phyloP scores from a whole-genome alignment of 92 coral and sea anemone species.

The Pocillopora grandis region DNA sequence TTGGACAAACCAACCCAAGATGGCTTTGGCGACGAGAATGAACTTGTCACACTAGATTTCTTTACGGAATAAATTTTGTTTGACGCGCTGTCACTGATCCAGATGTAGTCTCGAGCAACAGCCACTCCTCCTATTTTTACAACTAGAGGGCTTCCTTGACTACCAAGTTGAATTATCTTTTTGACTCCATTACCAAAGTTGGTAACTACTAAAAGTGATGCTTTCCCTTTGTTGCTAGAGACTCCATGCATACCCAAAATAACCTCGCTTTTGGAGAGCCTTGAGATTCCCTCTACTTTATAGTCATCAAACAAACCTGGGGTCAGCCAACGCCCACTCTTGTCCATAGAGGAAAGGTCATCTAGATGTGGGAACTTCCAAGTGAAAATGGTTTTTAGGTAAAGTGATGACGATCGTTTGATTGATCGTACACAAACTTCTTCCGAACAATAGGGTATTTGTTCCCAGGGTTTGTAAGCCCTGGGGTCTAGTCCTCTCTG shows the following conservation, averaged over 20 bases:
- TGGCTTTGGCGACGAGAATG: conserved; percentile 62
- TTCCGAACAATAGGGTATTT: conserved; percentile 84
- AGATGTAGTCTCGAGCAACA: conserved; percentile 68
- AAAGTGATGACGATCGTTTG: conserved; percentile 81
- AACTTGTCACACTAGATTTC: conserved; percentile 59
- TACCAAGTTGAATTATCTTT: conserved; percentile 81
- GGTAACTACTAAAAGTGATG: conserved; percentile 81
- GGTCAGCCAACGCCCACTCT: conserved; percentile 84
- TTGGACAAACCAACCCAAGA: conserved; percentile 64
- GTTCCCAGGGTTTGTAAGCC: conserved; percentile 68
- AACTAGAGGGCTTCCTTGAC: conserved; percentile 52
- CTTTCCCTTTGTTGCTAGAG: conserved; percentile 70
- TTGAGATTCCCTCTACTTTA: conserved; percentile 80
- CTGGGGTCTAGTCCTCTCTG: conserved; percentile 81
- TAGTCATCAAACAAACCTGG: conserved; percentile 96
- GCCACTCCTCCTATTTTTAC: conserved; percentile 87
- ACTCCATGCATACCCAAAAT: conserved; percentile 96
- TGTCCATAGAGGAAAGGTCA: conserved; percentile 84
- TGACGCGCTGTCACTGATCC: conserved; percentile 79
- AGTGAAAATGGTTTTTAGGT: conserved; percentile 72
- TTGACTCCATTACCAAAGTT: conserved; percentile 64
- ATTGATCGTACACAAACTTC: conserved; percentile 79
- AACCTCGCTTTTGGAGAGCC: conserved; percentile 62
- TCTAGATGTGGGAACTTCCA: conserved; percentile 95
- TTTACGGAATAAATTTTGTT: conserved; percentile 45